Base-by-base conservation (phyloP, 2,797 vertebrate species). In the Chlorospingus flavigularis region DNA sequence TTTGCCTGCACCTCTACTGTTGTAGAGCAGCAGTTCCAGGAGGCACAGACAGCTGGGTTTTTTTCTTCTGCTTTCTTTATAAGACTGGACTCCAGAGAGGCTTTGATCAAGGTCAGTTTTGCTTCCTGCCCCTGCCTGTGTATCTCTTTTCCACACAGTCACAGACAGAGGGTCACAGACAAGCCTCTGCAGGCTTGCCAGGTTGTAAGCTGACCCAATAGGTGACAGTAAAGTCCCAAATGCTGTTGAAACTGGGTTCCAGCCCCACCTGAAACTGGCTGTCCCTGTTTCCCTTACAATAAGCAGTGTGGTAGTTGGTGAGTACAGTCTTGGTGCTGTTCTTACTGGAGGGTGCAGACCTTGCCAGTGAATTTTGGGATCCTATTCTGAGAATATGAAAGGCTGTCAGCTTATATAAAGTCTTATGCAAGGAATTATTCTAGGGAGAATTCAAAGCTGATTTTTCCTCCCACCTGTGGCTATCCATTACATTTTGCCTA, bases 381-480 rank as follows among this genome's bases (percentile, higher is more conserved):
- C 88, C 77, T 84, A 13, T 90, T 94, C 87, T 70, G 43, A 85
- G 70, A 78, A 81, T 31, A 19, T 47, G 58, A 89, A 95, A 81
- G 60, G 70, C 94, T 96, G 95, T 86, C 90, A 96, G 77, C 95
- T 97, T 96, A 95, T 86, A 77, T 97, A 97, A 96, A 94, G 67
- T 84, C 94, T 97, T 96, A 97, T 91, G 90, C 94, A 96, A 97
- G 92, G 88, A 90, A 94, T 96, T 96, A 94, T 97, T 96, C 95
- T 88, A 75, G 72, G 88, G 90, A 93, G 86, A 79, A 95, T 86
- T 97, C 66, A 90, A 92, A 95, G 77, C 94, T 90, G 94, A 95
- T 88, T 95, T 97, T 94, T 86, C 95, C 88, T 95, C 95, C 93
- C 90, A 94, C 95, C 94, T 96, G 94, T 95, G 96, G 93, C 96